Conservation (phyloP, 2,113 vertebrate genomes). For the Picathartes gymnocephalus region DNA sequence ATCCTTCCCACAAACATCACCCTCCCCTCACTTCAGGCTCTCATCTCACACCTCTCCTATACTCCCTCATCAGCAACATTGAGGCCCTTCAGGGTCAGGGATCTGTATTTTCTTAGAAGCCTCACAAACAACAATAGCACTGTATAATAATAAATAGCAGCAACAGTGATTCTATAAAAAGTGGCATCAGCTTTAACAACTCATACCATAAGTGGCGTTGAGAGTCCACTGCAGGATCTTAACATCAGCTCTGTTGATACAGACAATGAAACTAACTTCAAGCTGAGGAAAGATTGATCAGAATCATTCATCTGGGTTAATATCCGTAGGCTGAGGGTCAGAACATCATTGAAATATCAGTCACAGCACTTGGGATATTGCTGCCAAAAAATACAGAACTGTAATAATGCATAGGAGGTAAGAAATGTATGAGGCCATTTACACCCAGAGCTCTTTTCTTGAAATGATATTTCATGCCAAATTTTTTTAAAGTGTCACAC, state of each 20-base stretch:
- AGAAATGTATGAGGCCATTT: neutral
- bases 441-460: neutral
- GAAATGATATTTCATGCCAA: neutral
- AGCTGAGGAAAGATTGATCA: neutral
- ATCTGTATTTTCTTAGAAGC: neutral
- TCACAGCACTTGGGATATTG: neutral
- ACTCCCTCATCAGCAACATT: rapidly evolving
- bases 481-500: neutral
- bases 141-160: neutral
- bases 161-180: neutral
- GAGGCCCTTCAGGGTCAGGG: neutral
- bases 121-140: neutral
- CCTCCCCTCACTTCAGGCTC: neutral
- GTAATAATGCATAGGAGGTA: neutral
- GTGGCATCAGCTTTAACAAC: neutral
- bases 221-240: neutral
- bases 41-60: neutral
- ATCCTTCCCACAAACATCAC: neutral
- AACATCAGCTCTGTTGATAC: neutral
- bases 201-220: neutral
- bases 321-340: neutral
- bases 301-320: neutral
- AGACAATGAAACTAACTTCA: neutral
- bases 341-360: neutral
- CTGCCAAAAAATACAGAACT: neutral